Conservation (phyloP, 2,113 vertebrate genomes). For the Ploceus nigricollis region DNA sequence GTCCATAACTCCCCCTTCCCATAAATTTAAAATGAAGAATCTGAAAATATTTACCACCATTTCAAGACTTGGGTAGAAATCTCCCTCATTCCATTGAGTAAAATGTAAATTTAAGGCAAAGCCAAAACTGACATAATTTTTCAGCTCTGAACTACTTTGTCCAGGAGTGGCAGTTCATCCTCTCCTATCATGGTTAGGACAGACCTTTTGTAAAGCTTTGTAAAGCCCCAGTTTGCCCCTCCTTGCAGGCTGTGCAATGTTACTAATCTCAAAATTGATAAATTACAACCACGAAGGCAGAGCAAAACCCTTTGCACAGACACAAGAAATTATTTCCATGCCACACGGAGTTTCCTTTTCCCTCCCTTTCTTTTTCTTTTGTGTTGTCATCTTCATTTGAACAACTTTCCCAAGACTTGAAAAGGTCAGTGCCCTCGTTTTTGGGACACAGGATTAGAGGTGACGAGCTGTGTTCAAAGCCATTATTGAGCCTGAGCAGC, state of each 20-base stretch:
- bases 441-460: constrained; percentile 2
- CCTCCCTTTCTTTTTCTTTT: neutral
- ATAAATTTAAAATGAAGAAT: neutral
- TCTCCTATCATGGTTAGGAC: neutral
- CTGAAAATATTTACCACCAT: neutral
- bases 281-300: neutral
- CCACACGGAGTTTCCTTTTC: neutral
- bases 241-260: neutral
- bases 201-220: neutral
- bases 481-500: constrained; percentile 2
- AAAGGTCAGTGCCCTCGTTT: constrained; percentile 24
- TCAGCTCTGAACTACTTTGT: neutral
- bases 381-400: constrained; percentile 14
- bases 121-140: neutral
- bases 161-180: neutral
- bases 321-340: neutral
- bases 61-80: neutral
- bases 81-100: neutral
- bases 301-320: neutral
- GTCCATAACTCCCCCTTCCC: neutral
- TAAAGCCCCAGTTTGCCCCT: neutral
- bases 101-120: neutral
- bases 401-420: constrained; percentile 11
- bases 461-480: constrained; percentile 29
- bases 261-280: constrained; percentile 1